Evolutionary conservation across 2,888 invertebrate species (phyloP).

Genomic region (Ormyrus labotus): DNA sequence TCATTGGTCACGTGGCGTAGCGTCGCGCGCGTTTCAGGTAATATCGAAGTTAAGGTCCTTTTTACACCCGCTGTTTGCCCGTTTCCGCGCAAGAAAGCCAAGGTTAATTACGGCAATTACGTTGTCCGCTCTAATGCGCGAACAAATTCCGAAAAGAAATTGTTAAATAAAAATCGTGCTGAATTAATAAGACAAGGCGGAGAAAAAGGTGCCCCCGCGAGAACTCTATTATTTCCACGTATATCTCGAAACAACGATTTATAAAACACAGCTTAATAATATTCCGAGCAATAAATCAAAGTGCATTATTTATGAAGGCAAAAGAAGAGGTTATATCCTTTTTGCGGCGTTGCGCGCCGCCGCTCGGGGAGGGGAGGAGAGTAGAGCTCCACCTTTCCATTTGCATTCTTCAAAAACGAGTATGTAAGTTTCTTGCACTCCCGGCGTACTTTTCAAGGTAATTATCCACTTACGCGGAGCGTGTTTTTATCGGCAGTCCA

Average conservation of each 20-base stretch:
- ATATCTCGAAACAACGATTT: neutral
- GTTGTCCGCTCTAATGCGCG: too few relatives aligned
- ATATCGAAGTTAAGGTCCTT: too few relatives aligned
- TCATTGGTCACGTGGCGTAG: too few relatives aligned
- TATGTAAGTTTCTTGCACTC: slow-evolving; percentile 33
- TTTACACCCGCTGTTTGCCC: too few relatives aligned
- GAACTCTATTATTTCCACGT: neutral
- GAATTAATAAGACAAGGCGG: too few relatives aligned
- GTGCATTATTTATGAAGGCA: slow-evolving; percentile 16
- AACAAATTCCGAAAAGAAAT: too few relatives aligned
- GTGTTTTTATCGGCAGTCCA: slow-evolving; percentile 39
- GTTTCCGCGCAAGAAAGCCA: too few relatives aligned
- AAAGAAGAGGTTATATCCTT: slow-evolving; percentile 19
- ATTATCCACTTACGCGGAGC: slow-evolving; percentile 54
- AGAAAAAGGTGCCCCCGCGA: neutral
- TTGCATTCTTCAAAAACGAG: slow-evolving; percentile 48
- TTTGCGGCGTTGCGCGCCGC: slow-evolving; percentile 9
- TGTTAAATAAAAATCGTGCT: too few relatives aligned
- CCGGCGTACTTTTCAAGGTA: slow-evolving; percentile 38
- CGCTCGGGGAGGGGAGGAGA: neutral
- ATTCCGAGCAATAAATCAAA: slow-evolving; percentile 44
- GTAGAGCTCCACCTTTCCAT: slow-evolving; percentile 16
- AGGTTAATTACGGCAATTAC: too few relatives aligned
- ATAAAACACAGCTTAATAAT: slow-evolving; percentile 17
- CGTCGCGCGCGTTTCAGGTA: too few relatives aligned